These are phyloP conservation scores for Sinella curviseta DNA, from an alignment of 1,140 invertebrate genomes.

Conservation along the genomic window DNA sequence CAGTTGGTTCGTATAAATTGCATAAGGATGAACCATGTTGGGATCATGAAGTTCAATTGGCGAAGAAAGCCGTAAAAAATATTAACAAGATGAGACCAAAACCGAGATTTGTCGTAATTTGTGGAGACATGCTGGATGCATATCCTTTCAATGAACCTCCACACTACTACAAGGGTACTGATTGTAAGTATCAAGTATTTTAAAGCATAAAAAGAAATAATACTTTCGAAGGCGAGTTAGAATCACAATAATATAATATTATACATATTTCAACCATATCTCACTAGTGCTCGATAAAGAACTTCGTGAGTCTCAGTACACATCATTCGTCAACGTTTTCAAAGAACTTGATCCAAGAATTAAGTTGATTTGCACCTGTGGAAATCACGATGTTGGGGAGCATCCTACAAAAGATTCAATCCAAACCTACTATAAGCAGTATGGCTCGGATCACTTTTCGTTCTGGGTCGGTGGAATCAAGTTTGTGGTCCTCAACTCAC, in stretches of 20 bases:
- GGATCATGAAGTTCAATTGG: slow-evolving; percentile 59
- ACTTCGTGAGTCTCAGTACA: slow-evolving; percentile 53
- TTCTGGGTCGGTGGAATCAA: slow-evolving; percentile 61
- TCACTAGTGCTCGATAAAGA: no score
- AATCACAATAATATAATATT: no score
- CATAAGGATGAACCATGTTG: slow-evolving; percentile 55
- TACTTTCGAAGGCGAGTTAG: no score
- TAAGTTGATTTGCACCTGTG: slow-evolving; percentile 61
- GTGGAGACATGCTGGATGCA: slow-evolving; percentile 62
- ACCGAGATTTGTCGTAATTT: slow-evolving; percentile 62
- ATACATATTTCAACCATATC: background rate
- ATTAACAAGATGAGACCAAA: slow-evolving; percentile 59
- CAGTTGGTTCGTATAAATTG: slow-evolving; percentile 54
- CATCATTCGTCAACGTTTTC: slow-evolving; percentile 57
- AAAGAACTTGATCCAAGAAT: slow-evolving; percentile 56
- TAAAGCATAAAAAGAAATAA: background rate
- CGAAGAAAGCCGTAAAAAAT: slow-evolving; percentile 54
- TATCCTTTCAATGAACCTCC: no score
- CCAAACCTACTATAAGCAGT: slow-evolving; percentile 54
- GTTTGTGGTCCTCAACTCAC: slow-evolving; percentile 62
- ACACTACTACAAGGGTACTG: no score
- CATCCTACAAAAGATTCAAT: slow-evolving; percentile 56
- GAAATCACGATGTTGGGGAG: slow-evolving; percentile 64
- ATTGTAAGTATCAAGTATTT: no score
- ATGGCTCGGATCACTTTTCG: slow-evolving; percentile 62